phyloP scores from a whole-genome alignment of 2,888 invertebrate species.

The Drosophila fulvimacula region DNA sequence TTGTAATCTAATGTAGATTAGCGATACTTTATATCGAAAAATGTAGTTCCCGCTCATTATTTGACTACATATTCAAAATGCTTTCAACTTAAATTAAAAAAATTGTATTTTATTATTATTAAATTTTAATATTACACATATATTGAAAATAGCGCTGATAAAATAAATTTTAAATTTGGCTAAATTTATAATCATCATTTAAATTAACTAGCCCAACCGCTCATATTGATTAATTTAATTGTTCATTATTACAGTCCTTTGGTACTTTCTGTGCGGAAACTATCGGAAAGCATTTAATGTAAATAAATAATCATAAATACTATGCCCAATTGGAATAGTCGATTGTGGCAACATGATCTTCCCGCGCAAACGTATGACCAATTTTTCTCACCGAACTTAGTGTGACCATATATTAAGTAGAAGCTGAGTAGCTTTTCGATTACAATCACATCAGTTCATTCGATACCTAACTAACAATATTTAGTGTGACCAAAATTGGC shows the following conservation, averaged over 20 bases:
- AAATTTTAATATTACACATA: too few species aligned
- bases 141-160: too few species aligned
- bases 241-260: not conserved
- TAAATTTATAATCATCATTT: not conserved
- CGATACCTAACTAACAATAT: not conserved
- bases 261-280: too few species aligned
- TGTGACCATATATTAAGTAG: not conserved
- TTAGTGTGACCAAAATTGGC: slow-evolving; percentile 7
- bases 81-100: not conserved
- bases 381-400: too few species aligned
- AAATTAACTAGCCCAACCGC: too few species aligned
- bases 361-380: slow-evolving; percentile 3
- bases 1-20: not conserved
- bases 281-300: not conserved
- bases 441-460: not conserved
- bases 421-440: not conserved
- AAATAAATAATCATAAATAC: too few species aligned
- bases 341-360: not conserved
- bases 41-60: not conserved
- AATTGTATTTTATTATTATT: not conserved
- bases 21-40: not conserved
- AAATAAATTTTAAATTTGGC: not conserved
- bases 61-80: not conserved
- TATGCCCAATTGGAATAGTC: not conserved
- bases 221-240: not conserved